Conservation (phyloP, 2,797 vertebrate species). For the Poeciliopsis gracilis region DNA sequence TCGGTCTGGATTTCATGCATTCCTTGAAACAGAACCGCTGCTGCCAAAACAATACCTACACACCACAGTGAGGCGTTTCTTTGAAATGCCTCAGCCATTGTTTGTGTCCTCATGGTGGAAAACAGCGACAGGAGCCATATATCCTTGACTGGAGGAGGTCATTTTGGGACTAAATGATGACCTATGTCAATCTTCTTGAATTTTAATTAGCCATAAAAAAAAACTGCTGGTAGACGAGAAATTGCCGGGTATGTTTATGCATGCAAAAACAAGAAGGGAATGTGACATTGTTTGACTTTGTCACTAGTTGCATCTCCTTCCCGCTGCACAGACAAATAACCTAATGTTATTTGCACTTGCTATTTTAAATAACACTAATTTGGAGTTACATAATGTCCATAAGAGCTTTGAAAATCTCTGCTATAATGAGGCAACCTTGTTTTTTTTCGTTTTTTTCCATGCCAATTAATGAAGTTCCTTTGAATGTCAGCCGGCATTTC, state of each 20-base stretch:
- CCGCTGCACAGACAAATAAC: slow-evolving; percentile 13
- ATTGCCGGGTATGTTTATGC: slow-evolving; percentile 58
- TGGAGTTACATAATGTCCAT: slow-evolving; percentile 45
- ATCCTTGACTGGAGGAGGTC: slow-evolving; percentile 67
- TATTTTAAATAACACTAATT: slow-evolving; percentile 41
- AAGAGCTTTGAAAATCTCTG: background rate
- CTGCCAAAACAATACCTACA: slow-evolving; percentile 57
- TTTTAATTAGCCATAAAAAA: slow-evolving; percentile 72
- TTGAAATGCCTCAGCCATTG: slow-evolving; percentile 51
- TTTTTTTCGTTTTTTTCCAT: slow-evolving; percentile 8
- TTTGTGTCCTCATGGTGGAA: slow-evolving; percentile 28
- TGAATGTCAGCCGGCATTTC: slow-evolving; percentile 43
- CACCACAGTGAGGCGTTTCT: slow-evolving; percentile 50
- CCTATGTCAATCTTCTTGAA: slow-evolving; percentile 56
- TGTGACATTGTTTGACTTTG: slow-evolving; percentile 73
- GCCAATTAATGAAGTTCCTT: slow-evolving; percentile 29
- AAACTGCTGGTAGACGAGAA: slow-evolving; percentile 67
- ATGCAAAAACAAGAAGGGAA: slow-evolving; percentile 59
- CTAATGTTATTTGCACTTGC: slow-evolving; percentile 37
- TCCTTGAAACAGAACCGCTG: slow-evolving; percentile 50
- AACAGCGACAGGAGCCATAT: slow-evolving; percentile 41
- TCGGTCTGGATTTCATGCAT: slow-evolving; percentile 57
- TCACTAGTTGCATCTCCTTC: slow-evolving; percentile 47
- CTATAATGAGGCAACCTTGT: background rate
- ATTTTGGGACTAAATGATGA: slow-evolving; percentile 64